Base-by-base conservation (phyloP, 1,140 invertebrate species). In the Coptotermes formosanus region DNA sequence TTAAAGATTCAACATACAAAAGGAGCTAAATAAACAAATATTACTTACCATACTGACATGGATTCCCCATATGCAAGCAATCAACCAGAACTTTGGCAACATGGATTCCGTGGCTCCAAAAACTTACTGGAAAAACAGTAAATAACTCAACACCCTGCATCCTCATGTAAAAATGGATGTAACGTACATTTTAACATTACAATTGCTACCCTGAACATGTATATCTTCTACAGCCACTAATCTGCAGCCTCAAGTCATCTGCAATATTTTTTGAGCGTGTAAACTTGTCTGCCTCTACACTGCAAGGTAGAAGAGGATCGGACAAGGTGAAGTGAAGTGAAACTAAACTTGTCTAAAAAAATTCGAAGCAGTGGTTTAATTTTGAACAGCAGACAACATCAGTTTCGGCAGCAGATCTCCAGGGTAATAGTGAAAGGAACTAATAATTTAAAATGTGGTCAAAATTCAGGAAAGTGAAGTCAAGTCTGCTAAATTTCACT, bases 321-420 rank as follows among this genome's bases (percentile, higher is more conserved):
- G n/a, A n/a, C n/a, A n/a, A n/a, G n/a, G n/a, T n/a, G n/a, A n/a
- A n/a, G n/a, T n/a, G n/a, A n/a, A n/a, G n/a, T n/a, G n/a, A n/a
- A n/a, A n/a, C n/a, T 30, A 12, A 25, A 14, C 44, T 43, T 32
- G 44, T 25, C n/a, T 85, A 30, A 52, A 48, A 64, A 69, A 85
- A 85, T 55, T 59, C 9, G 14, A 14, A 85, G 23, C 52, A 64
- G 19, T 55, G 32, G 23, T 52, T 25, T n/a, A 85, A 52, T 32
- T 85, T 85, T 6, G 12, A 23, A 32, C 84, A 85, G 59, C 84
- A 85, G 21, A 14, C 52, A 30, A 23, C 23, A 30, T 52, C 32
- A 85, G 30, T 21, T 45, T 85, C 64, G 84, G 52, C 59, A 75
- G n/a, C 14, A 64, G 4, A 59, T 85, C 84, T 16, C 59, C 84